Evolutionary conservation across 2,888 invertebrate species (phyloP).

Genomic region (Lasiommata megera): DNA sequence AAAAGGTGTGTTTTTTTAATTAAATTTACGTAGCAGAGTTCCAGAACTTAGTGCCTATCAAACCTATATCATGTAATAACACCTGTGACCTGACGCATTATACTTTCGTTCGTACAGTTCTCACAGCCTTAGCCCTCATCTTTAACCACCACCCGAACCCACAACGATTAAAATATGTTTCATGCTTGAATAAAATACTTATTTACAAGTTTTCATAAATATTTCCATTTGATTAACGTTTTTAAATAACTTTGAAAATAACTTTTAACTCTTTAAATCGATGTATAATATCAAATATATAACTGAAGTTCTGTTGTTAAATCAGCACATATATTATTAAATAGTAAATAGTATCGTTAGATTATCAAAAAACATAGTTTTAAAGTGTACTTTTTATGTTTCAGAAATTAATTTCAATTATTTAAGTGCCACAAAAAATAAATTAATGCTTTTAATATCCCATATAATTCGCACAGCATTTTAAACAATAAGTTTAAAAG

Average conservation of each 20-base stretch:
- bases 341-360: background rate
- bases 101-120: conserved; percentile 10
- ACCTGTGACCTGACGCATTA: conserved; percentile 28
- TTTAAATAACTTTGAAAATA: too few species aligned
- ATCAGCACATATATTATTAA: background rate
- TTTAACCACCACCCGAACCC: background rate
- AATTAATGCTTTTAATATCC: background rate
- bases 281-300: background rate
- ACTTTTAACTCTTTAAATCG: background rate
- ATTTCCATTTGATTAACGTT: too few species aligned
- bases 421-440: background rate
- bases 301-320: background rate
- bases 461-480: conserved; percentile 38
- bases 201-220: background rate
- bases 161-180: background rate
- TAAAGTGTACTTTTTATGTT: background rate
- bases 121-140: background rate
- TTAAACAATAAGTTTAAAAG: background rate
- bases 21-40: background rate
- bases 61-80: conserved; percentile 32
- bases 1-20: too few species aligned
- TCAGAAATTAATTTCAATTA: background rate
- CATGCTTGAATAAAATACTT: background rate
- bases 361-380: background rate
- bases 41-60: conserved; percentile 19